These are phyloP conservation scores for Cichlasoma orientale DNA, from an alignment of 2,797 vertebrate species.

Conservation along the genomic window DNA sequence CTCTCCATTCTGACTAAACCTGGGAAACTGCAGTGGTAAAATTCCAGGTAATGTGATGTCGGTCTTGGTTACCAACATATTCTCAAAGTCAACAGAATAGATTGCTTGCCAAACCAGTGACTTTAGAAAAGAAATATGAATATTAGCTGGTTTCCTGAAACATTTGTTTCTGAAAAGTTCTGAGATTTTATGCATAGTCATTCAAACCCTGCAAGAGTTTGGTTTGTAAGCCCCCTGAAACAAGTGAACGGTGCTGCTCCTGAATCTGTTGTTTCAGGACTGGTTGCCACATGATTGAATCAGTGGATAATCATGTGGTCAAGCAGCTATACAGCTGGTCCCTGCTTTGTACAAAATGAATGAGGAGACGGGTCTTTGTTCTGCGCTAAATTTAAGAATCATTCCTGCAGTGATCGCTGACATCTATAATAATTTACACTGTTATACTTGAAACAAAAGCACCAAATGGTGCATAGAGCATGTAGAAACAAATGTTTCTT, in stretches of 20 bases:
- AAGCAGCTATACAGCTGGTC: not conserved
- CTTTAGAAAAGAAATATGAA: not conserved
- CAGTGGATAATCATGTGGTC: not conserved
- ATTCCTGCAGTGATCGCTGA: no score
- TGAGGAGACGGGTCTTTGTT: not conserved
- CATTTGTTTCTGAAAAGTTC: no score
- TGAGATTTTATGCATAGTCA: no score
- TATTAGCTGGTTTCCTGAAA: not conserved
- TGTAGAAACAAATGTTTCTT: not conserved
- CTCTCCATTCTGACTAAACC: no score
- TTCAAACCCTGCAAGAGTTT: no score
- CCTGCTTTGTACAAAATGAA: not conserved
- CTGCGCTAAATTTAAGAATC: not conserved
- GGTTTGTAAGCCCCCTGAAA: not conserved
- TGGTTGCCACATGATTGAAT: not conserved
- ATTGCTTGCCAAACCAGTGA: no score
- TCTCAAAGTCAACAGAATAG: no score
- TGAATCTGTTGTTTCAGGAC: not conserved
- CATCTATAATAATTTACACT: not conserved
- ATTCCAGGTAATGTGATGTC: no score
- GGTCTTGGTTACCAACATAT: no score
- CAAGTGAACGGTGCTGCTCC: not conserved
- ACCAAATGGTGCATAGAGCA: not conserved
- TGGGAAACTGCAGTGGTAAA: no score
- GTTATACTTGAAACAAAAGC: not conserved